These are phyloP conservation scores for Lycodopsis pacificus DNA, from an alignment of 2,797 vertebrate genomes.

Conservation along the genomic window DNA sequence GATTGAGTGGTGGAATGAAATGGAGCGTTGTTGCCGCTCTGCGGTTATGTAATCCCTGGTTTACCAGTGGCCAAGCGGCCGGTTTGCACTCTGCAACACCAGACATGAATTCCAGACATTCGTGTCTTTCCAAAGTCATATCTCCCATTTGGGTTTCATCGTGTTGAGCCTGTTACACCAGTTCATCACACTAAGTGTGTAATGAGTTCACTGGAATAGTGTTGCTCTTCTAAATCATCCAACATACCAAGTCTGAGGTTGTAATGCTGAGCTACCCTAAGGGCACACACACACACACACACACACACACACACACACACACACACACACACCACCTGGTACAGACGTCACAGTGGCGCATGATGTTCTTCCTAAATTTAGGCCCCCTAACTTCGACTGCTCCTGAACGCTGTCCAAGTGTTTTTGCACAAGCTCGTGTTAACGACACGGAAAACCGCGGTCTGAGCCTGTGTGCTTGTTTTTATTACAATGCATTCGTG, in stretches of 20 bases:
- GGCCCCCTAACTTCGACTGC: constrained; percentile 66
- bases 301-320: constrained; percentile 34
- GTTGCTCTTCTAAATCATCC: constrained; percentile 47
- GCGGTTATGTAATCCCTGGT: too few relatives aligned
- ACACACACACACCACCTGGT: constrained; percentile 54
- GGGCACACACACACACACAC: constrained; percentile 25
- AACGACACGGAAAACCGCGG: neutral
- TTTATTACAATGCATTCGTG: neutral
- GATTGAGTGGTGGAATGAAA: constrained; percentile 28
- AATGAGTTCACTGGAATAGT: constrained; percentile 49
- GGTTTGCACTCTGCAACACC: constrained; percentile 12
- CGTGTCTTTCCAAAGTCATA: constrained; percentile 22
- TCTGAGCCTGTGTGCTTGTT: neutral
- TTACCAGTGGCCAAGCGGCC: constrained; percentile 21
- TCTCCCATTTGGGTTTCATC: neutral
- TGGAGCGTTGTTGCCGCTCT: too few relatives aligned
- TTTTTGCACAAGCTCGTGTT: constrained; percentile 28
- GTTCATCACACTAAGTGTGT: constrained; percentile 44
- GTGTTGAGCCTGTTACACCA: constrained; percentile 14
- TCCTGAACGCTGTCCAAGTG: constrained; percentile 35
- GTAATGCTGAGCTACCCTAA: constrained; percentile 47
- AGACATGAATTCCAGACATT: neutral
- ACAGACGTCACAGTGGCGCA: constrained; percentile 69
- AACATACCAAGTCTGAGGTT: constrained; percentile 62
- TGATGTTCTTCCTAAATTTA: constrained; percentile 83